A percentile compares a stretch with the other conserved stretches of the same genome.
Evolutionary conservation across 2,113 vertebrate genomes (phyloP).

Genomic region (Rafetus swinhoei): DNA sequence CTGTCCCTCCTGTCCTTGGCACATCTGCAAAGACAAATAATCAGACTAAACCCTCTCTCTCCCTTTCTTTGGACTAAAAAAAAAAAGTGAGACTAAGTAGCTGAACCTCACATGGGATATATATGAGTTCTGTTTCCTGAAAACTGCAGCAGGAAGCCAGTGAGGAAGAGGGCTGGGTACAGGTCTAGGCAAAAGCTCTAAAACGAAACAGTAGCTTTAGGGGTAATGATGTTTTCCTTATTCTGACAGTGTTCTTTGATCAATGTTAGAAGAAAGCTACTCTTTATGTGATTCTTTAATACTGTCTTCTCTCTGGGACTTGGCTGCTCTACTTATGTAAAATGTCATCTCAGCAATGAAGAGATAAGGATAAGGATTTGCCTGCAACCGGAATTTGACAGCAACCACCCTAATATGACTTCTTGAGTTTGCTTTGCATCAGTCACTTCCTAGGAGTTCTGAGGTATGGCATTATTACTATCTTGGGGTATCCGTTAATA

Average conservation of each 20-base stretch:
- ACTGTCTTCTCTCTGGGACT: background rate
- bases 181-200: background rate
- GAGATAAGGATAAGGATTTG: background rate
- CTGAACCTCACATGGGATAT: conserved; percentile 26
- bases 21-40: background rate
- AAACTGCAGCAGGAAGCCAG: background rate
- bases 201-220: background rate
- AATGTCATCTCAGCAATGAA: background rate
- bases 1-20: background rate
- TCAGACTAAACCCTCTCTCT: background rate
- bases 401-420: background rate
- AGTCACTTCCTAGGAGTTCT: background rate
- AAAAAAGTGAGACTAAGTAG: background rate
- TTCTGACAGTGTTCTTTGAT: background rate
- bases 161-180: accelerated
- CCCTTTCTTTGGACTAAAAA: background rate
- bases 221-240: background rate
- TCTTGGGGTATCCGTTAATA: background rate
- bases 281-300: conserved; percentile 5
- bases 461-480: background rate
- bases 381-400: background rate
- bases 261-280: background rate
- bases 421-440: background rate
- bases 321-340: background rate
- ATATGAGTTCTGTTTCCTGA: background rate